Evolutionary conservation across 2,888 invertebrate species (phyloP).

Genomic region (Ectemnius continuus): DNA sequence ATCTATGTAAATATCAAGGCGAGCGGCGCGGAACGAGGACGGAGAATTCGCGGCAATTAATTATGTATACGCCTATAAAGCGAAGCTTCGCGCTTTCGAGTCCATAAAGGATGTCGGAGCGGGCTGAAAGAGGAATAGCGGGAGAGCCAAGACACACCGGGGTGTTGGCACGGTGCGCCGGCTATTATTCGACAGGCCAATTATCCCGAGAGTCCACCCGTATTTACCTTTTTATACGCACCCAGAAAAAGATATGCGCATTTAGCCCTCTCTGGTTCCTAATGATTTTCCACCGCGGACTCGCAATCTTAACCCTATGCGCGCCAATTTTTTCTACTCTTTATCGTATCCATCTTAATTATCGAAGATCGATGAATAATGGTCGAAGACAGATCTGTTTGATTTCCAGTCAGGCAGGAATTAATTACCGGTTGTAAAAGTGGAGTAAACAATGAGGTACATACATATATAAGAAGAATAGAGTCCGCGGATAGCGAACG

Average conservation of each 20-base stretch:
- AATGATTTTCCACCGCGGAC: too few relatives aligned
- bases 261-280: too few relatives aligned
- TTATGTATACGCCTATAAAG: conserved; percentile 68
- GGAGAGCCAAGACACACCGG: conserved; percentile 9
- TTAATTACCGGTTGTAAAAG: neutral
- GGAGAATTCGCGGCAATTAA: conserved; percentile 57
- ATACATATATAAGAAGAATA: neutral
- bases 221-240: conserved; percentile 25
- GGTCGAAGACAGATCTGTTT: neutral
- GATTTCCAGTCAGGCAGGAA: neutral
- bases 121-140: conserved; percentile 36
- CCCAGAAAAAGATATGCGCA: too few relatives aligned
- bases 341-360: too few relatives aligned
- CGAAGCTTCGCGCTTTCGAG: conserved; percentile 62
- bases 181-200: conserved; percentile 54
- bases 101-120: conserved; percentile 55
- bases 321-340: too few relatives aligned
- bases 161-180: conserved; percentile 56
- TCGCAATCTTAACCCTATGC: too few relatives aligned
- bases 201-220: conserved; percentile 50
- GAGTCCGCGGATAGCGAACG: neutral
- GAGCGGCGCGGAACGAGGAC: conserved; percentile 22
- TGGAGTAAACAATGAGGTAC: conserved; percentile 3
- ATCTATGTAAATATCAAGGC: conserved; percentile 44
- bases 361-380: neutral